phyloP scores from a whole-genome alignment of 2,888 invertebrate genomes.

The Crocallis elinguaria region DNA sequence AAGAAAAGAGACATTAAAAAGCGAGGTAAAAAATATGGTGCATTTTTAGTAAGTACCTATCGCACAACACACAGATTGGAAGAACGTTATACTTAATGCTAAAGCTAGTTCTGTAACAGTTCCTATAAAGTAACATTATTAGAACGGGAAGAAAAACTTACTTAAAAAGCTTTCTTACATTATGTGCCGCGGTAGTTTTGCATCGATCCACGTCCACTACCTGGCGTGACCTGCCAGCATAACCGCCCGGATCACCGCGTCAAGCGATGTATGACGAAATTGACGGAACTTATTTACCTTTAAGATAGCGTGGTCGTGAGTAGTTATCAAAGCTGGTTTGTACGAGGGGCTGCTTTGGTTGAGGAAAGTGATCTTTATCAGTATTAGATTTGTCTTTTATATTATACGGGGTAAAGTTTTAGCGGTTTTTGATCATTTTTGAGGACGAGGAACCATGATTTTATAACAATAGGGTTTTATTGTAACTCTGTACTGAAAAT shows the following conservation, averaged over 20 bases:
- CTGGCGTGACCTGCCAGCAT: constrained; percentile 20
- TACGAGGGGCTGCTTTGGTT: not conserved
- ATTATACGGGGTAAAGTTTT: not conserved
- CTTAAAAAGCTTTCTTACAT: constrained; percentile 17
- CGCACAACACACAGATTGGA: too few species aligned
- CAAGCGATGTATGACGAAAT: constrained; percentile 35
- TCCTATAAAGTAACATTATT: not conserved
- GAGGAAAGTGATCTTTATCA: not conserved
- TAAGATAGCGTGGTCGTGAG: constrained; percentile 20
- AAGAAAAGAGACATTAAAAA: too few species aligned
- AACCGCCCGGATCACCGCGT: not conserved
- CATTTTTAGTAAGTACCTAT: too few species aligned
- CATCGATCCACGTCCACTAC: constrained; percentile 27
- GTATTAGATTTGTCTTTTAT: not conserved
- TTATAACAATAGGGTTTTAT: too few species aligned
- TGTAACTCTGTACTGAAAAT: too few species aligned
- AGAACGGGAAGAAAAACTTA: constrained; percentile 7
- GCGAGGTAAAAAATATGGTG: too few species aligned
- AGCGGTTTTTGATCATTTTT: too few species aligned
- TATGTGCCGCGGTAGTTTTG: constrained; percentile 6
- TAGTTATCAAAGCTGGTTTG: not conserved
- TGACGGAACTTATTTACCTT: constrained; percentile 1
- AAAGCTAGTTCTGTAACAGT: not conserved
- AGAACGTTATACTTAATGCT: not conserved
- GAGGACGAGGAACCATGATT: too few species aligned